Conservation (phyloP, 1,140 invertebrate genomes). For the Ladona fulva region DNA sequence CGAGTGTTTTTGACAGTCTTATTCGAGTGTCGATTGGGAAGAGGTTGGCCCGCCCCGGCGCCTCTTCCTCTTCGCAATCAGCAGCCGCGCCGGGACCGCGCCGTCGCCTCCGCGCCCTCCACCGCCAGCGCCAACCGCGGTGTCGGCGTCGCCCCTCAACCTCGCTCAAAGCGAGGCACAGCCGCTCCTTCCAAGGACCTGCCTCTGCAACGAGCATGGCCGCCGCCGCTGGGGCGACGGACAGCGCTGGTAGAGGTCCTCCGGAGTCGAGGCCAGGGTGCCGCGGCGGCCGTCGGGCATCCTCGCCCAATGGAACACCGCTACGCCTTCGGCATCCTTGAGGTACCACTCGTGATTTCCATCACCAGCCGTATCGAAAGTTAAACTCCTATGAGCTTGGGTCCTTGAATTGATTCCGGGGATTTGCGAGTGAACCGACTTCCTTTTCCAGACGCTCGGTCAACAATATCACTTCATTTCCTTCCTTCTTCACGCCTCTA, state of each 20-base stretch:
- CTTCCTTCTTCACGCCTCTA: background rate
- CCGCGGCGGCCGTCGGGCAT: conserved; percentile 1
- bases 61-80: background rate
- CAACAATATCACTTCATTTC: too few relatives aligned
- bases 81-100: conserved; percentile 1
- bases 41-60: background rate
- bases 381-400: background rate
- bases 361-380: background rate
- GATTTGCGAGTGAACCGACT: background rate
- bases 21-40: background rate
- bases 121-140: background rate
- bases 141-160: background rate
- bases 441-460: background rate
- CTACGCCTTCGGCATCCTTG: background rate
- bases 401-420: background rate
- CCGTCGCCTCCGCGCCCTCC: background rate
- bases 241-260: background rate
- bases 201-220: conserved; percentile 5
- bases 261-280: background rate
- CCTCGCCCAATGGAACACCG: background rate
- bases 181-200: background rate
- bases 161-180: background rate
- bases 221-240: background rate
- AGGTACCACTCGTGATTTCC: too few relatives aligned
- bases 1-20: background rate